Conservation (phyloP, 2,797 vertebrate species). For the Synanceia verrucosa region DNA sequence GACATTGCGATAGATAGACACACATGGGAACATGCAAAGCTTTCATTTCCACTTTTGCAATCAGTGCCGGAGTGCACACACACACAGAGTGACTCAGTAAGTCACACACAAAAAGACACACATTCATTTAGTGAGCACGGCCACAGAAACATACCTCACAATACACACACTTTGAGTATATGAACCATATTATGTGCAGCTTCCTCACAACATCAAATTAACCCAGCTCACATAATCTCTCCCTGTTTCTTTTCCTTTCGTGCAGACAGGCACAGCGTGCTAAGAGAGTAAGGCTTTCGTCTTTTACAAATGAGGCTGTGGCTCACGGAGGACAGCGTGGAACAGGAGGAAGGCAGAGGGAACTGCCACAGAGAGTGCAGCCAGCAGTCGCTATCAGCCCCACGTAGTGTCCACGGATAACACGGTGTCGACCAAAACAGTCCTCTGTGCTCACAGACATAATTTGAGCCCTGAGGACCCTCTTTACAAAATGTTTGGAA, state of each 20-base stretch:
- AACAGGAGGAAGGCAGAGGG: slow-evolving; percentile 41
- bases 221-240: slow-evolving; percentile 53
- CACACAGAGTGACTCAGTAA: slow-evolving; percentile 20
- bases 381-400: slow-evolving; percentile 30
- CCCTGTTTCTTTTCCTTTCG: slow-evolving; percentile 5
- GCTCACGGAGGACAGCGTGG: slow-evolving; percentile 34
- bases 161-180: slow-evolving; percentile 8
- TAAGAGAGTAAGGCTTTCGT: slow-evolving; percentile 37
- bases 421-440: slow-evolving; percentile 33
- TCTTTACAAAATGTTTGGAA: slow-evolving; percentile 47
- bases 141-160: slow-evolving; percentile 4
- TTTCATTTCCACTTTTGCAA: slow-evolving; percentile 41
- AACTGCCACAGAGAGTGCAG: slow-evolving; percentile 23
- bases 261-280: slow-evolving; percentile 16
- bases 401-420: slow-evolving; percentile 53
- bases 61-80: slow-evolving; percentile 2
- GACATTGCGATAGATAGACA: slow-evolving; percentile 30
- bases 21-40: slow-evolving; percentile 24
- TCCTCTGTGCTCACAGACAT: slow-evolving; percentile 43
- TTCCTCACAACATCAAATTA: slow-evolving; percentile 53
- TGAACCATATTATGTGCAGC: slow-evolving; percentile 30
- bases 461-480: slow-evolving; percentile 31
- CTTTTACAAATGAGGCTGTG: slow-evolving; percentile 55
- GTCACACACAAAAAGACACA: slow-evolving; percentile 3
- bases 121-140: slow-evolving; percentile 10